A percentile compares a stretch with the other conserved stretches of the same genome.
phyloP scores from a whole-genome alignment of 2,888 invertebrate genomes.

The Nemoura dubitans region DNA sequence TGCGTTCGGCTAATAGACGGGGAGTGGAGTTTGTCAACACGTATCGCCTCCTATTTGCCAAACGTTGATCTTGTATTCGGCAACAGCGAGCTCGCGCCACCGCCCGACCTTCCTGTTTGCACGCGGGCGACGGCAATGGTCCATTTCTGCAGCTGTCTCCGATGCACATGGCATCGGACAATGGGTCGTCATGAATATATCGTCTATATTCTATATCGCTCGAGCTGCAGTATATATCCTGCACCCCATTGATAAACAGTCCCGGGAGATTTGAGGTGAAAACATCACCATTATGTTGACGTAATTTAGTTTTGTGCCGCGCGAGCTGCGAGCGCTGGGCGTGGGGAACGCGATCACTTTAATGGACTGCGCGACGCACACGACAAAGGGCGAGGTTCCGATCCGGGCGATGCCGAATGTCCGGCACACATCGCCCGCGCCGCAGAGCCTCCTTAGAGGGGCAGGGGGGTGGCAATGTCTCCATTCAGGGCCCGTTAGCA shows the following conservation, averaged over 20 bases:
- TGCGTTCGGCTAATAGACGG: background rate
- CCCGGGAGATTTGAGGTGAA: slow-evolving; percentile 48
- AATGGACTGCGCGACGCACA: slow-evolving; percentile 44
- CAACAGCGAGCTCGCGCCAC: background rate
- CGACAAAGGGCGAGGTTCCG: background rate
- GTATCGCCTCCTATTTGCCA: background rate
- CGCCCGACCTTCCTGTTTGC: no score
- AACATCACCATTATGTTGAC: slow-evolving; percentile 48
- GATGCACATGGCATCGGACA: background rate
- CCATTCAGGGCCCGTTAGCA: slow-evolving; percentile 10
- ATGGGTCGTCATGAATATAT: slow-evolving; percentile 32
- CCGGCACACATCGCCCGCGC: no score
- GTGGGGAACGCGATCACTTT: slow-evolving; percentile 46
- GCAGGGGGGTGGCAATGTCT: background rate
- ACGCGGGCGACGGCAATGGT: background rate
- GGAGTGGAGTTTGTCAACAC: slow-evolving; percentile 22
- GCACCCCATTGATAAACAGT: slow-evolving; percentile 30
- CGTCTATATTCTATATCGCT: background rate
- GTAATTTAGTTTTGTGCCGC: slow-evolving; percentile 46
- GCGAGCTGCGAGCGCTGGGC: slow-evolving; percentile 41
- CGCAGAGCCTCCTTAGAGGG: no score
- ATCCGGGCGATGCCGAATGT: background rate
- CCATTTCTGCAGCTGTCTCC: background rate
- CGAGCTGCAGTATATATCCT: background rate
- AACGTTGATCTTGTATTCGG: slow-evolving; percentile 21